Conservation (phyloP, 2,797 vertebrate genomes). For the Coregonus suidteri region DNA sequence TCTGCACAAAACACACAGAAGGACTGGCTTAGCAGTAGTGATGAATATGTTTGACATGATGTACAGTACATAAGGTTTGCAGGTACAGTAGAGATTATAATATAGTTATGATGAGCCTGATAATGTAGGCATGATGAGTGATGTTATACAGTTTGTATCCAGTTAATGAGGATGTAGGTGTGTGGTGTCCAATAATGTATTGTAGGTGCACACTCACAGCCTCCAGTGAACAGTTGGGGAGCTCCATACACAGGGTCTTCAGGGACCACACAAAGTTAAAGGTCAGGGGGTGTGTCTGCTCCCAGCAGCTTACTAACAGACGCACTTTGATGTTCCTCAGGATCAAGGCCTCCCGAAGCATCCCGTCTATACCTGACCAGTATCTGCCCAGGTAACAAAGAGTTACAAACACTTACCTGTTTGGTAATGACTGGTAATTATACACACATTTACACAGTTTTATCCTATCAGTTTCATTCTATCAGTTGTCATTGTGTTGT, state of each 20-base stretch:
- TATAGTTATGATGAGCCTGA: not conserved
- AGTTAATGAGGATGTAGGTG: not conserved
- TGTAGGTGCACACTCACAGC: constrained; percentile 80
- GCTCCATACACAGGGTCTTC: constrained; percentile 90
- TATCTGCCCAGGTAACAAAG: constrained; percentile 73
- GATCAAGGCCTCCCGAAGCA: constrained; percentile 90
- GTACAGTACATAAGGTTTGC: not conserved
- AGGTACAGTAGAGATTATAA: not conserved
- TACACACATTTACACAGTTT: not conserved
- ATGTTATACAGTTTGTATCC: constrained; percentile 6
- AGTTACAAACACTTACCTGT: not conserved
- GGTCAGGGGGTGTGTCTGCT: constrained; percentile 89
- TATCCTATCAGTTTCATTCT: not conserved
- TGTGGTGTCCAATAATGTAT: not conserved
- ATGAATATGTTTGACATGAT: not conserved
- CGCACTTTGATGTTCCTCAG: constrained; percentile 87
- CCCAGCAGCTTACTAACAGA: constrained; percentile 91
- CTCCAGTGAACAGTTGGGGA: constrained; percentile 90
- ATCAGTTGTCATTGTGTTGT: not conserved
- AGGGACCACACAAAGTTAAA: constrained; percentile 95
- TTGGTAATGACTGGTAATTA: not conserved
- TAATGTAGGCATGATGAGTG: not conserved
- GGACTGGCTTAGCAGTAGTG: not conserved
- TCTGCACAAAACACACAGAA: constrained; percentile 70
- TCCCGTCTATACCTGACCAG: constrained; percentile 91